These are phyloP conservation scores for Trypoxylus dichotomus DNA, from an alignment of 1,140 invertebrate species.

Conservation along the genomic window DNA sequence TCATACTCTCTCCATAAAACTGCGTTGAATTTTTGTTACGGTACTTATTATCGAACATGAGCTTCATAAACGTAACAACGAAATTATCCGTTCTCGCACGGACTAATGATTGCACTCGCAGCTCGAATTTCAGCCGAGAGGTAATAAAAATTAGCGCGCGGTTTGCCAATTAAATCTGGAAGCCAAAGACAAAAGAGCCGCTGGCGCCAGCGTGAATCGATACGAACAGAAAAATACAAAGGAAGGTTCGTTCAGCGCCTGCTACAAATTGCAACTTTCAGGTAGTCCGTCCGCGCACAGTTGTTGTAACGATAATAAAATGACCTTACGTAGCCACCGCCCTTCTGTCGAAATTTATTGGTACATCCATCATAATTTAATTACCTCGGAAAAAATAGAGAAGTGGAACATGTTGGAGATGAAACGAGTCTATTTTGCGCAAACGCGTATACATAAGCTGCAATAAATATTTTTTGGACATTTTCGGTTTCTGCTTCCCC, in stretches of 20 bases:
- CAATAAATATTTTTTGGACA: conserved; percentile 4
- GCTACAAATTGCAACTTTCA: conserved; percentile 25
- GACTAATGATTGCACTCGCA: neutral
- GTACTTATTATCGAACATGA: too few species aligned
- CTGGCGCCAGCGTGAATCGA: neutral
- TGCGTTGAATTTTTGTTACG: too few species aligned
- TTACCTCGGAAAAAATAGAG: neutral
- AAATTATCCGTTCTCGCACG: neutral
- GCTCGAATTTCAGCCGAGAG: neutral
- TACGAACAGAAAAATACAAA: conserved; percentile 3
- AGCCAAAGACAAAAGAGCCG: conserved; percentile 19
- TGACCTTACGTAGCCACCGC: conserved; percentile 10
- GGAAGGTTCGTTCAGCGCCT: neutral
- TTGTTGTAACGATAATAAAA: neutral
- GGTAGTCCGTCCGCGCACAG: neutral
- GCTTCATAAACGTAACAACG: neutral
- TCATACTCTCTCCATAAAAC: too few species aligned
- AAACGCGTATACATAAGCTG: neutral
- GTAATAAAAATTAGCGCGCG: conserved; percentile 13
- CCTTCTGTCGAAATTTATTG: conserved; percentile 14
- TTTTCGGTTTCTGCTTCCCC: neutral
- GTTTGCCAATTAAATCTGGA: neutral
- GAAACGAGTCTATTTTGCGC: conserved; percentile 20
- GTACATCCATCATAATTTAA: conserved; percentile 17
- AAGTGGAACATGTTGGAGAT: conserved; percentile 14